A percentile compares a stretch with the other conserved stretches of the same genome.
These are phyloP conservation scores for Phengaris alcon DNA, from an alignment of 2,888 invertebrate species.

Conservation along the genomic window DNA sequence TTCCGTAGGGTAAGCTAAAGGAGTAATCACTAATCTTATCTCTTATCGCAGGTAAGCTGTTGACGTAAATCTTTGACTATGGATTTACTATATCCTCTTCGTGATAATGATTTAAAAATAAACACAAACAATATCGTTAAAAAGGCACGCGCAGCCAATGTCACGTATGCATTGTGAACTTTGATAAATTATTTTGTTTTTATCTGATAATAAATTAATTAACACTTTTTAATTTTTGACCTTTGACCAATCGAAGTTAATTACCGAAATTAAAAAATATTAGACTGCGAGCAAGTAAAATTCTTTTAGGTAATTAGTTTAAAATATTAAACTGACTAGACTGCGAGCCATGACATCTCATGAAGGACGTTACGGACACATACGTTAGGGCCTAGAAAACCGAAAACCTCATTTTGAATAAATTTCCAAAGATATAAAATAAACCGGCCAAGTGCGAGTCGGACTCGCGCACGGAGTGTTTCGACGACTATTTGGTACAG, in stretches of 20 bases:
- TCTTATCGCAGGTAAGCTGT: constrained; percentile 14
- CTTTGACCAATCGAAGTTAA: neutral
- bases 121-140: constrained; percentile 17
- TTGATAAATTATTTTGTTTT: neutral
- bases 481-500: too few relatives aligned
- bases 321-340: too few relatives aligned
- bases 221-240: neutral
- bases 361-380: too few relatives aligned
- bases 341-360: too few relatives aligned
- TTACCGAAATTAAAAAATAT: neutral
- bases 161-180: constrained; percentile 38
- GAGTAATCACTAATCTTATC: neutral
- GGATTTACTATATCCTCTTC: neutral
- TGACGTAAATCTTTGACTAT: constrained; percentile 11
- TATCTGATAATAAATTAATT: neutral
- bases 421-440: too few relatives aligned
- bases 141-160: constrained; percentile 32
- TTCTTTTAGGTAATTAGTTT: too few relatives aligned
- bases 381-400: too few relatives aligned
- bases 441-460: too few relatives aligned
- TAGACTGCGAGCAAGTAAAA: neutral
- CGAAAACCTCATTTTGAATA: too few relatives aligned
- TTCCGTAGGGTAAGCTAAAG: neutral
- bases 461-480: too few relatives aligned
- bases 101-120: constrained; percentile 29